phyloP scores from a whole-genome alignment of 1,140 invertebrate species.

The Watersipora subatra region DNA sequence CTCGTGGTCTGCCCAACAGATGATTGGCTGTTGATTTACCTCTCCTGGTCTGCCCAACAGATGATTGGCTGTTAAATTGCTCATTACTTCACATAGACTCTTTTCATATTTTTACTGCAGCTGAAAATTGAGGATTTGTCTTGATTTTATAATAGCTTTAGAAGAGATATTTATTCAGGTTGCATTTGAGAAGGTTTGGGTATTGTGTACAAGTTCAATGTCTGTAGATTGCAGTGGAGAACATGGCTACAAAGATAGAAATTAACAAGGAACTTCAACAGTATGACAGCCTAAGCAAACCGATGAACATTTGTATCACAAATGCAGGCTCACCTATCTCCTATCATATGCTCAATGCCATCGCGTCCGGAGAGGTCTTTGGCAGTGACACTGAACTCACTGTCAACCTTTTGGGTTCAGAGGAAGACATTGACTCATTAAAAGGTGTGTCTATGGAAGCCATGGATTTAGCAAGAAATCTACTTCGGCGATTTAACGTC shows the following conservation, averaged over 20 bases:
- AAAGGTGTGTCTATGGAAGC: constrained; percentile 28
- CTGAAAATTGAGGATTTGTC: no score
- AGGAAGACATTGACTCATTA: constrained; percentile 16
- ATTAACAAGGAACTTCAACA: constrained; percentile 23
- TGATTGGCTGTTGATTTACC: not conserved
- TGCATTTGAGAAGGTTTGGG: not conserved
- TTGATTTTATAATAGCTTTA: no score
- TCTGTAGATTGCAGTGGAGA: constrained; percentile 23
- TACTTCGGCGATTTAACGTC: constrained; percentile 21
- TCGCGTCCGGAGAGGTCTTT: constrained; percentile 28
- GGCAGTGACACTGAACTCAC: constrained; percentile 22
- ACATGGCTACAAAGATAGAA: constrained; percentile 24
- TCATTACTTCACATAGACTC: no score
- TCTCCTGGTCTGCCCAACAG: not conserved
- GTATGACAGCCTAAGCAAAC: constrained; percentile 19
- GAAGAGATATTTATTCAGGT: not conserved
- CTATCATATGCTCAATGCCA: constrained; percentile 21
- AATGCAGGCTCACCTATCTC: constrained; percentile 21
- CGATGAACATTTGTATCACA: constrained; percentile 32
- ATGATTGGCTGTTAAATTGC: not conserved
- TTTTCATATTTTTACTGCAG: no score
- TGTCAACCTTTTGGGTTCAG: constrained; percentile 20
- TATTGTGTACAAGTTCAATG: not conserved
- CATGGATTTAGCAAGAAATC: constrained; percentile 23
- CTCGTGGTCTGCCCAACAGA: not conserved